These are phyloP conservation scores for Enteromius thamalakanensis DNA, from an alignment of 2,797 vertebrate genomes.

Conservation along the genomic window DNA sequence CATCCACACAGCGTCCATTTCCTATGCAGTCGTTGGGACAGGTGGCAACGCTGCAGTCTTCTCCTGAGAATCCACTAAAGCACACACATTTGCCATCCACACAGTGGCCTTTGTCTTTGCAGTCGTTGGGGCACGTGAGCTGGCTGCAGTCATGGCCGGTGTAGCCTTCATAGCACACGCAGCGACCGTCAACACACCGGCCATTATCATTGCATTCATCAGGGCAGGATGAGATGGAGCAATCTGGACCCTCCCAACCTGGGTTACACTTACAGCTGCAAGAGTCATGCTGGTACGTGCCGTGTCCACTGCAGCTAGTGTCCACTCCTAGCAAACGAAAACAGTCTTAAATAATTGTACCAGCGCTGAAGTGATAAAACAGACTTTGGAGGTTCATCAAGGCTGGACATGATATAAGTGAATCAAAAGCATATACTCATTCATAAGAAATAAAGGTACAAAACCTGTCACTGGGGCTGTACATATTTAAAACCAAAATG, in stretches of 20 bases:
- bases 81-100: slow-evolving; percentile 82
- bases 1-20: slow-evolving; percentile 83
- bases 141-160: slow-evolving; percentile 81
- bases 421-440: background rate
- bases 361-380: background rate
- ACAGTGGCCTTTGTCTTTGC: slow-evolving; percentile 84
- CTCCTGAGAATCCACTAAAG: slow-evolving; percentile 75
- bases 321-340: slow-evolving; percentile 70
- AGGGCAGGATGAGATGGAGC: slow-evolving; percentile 81
- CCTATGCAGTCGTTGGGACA: slow-evolving; percentile 82
- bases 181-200: slow-evolving; percentile 79
- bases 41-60: slow-evolving; percentile 80
- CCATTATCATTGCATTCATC: slow-evolving; percentile 84
- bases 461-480: no score
- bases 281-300: slow-evolving; percentile 74
- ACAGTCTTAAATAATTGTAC: background rate
- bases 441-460: no score
- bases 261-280: slow-evolving; percentile 83
- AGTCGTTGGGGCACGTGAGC: slow-evolving; percentile 78
- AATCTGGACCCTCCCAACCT: slow-evolving; percentile 86
- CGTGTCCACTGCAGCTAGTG: slow-evolving; percentile 79
- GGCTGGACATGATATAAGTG: background rate
- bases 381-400: background rate
- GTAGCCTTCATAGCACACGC: slow-evolving; percentile 80
- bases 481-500: no score